A percentile compares a stretch with the other conserved stretches of the same genome.
Conservation (phyloP, 2,888 invertebrate genomes). For the Heliconius aoede region DNA sequence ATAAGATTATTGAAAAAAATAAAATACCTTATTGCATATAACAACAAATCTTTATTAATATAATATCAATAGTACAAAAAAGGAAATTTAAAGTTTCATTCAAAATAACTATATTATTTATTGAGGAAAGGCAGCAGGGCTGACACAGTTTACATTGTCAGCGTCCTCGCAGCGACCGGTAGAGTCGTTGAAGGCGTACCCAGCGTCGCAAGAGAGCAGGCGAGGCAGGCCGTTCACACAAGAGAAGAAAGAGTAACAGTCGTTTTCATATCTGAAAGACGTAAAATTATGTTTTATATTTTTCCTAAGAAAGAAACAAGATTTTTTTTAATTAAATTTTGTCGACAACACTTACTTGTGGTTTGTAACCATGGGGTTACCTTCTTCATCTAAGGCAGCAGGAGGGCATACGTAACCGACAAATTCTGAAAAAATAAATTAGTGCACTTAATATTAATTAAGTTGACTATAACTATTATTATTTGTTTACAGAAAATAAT, state of each 20-base stretch:
- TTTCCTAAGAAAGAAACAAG: background rate
- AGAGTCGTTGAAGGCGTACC: constrained; percentile 60
- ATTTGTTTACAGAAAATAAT: background rate
- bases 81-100: background rate
- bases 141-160: constrained; percentile 46
- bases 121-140: background rate
- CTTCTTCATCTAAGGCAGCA: constrained; percentile 54
- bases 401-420: constrained; percentile 66
- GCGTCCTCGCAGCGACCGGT: constrained; percentile 57
- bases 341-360: constrained; percentile 59
- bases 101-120: background rate
- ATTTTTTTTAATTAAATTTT: background rate
- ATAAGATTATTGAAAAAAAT: background rate
- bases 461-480: background rate
- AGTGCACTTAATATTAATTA: background rate
- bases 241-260: constrained; percentile 67
- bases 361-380: constrained; percentile 54
- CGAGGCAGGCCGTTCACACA: constrained; percentile 59
- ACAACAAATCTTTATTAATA: background rate
- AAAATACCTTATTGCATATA: background rate
- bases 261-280: constrained; percentile 59
- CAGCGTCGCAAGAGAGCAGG: constrained; percentile 64
- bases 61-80: background rate
- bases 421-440: constrained; percentile 57
- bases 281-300: background rate